Percentiles rank a stretch among this genome's conserved stretches.
These are phyloP conservation scores for Teleopsis dalmanni DNA, from an alignment of 1,140 invertebrate genomes.

Conservation along the genomic window DNA sequence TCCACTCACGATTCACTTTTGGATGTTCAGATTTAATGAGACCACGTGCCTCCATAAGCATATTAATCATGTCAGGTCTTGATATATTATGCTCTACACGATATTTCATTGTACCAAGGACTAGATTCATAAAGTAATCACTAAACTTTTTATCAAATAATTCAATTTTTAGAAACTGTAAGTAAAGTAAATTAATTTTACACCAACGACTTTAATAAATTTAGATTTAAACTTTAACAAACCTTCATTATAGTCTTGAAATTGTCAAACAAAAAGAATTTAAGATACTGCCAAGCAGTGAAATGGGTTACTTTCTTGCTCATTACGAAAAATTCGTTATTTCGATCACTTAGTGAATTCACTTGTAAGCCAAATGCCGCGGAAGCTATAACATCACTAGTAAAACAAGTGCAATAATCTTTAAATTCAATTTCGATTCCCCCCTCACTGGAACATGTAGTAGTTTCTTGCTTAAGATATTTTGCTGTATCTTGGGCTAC, in stretches of 20 bases:
- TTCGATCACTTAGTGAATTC: constrained; percentile 48
- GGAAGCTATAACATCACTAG: constrained; percentile 54
- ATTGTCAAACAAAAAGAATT: constrained; percentile 23
- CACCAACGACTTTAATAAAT: background rate
- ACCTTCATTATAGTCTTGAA: constrained; percentile 16
- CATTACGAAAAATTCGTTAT: constrained; percentile 49
- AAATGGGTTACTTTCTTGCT: constrained; percentile 42
- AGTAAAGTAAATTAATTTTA: background rate
- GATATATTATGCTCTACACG: constrained; percentile 46
- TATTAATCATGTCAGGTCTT: constrained; percentile 50
- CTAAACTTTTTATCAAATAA: constrained; percentile 29
- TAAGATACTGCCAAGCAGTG: constrained; percentile 17
- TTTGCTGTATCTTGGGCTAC: constrained; percentile 34
- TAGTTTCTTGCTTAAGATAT: constrained; percentile 20
- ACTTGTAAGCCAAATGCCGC: constrained; percentile 52
- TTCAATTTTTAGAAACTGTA: constrained; percentile 20
- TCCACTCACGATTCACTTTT: constrained; percentile 42
- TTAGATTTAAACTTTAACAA: constrained; percentile 1
- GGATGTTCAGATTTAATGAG: constrained; percentile 41
- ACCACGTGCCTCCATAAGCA: constrained; percentile 49
- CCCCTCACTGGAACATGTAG: background rate
- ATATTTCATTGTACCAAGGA: constrained; percentile 46
- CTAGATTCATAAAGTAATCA: constrained; percentile 34
- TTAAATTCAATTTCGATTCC: constrained; percentile 46
- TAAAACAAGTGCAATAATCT: constrained; percentile 49